phyloP scores from a whole-genome alignment of 1,140 invertebrate genomes.

The Cataglyphis hispanica region DNA sequence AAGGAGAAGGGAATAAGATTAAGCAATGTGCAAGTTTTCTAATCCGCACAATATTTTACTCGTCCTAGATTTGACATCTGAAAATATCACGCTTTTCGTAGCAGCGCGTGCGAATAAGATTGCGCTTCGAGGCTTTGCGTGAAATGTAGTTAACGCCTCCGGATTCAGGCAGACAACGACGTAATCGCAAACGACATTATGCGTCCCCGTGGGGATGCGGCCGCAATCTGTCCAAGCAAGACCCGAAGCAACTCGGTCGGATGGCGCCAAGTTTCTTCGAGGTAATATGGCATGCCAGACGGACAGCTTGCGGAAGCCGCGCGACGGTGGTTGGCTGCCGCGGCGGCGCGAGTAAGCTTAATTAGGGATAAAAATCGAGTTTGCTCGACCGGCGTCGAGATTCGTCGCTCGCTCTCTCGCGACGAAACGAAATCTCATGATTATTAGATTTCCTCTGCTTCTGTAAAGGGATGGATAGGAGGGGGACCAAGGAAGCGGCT shows the following conservation, averaged over 20 bases:
- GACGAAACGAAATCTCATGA: conserved; percentile 73
- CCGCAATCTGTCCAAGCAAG: conserved; percentile 43
- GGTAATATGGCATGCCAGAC: conserved; percentile 38
- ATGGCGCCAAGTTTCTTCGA: conserved; percentile 26
- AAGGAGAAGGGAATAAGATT: too few species aligned
- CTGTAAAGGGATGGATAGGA: neutral
- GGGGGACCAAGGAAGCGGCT: neutral
- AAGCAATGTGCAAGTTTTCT: too few species aligned
- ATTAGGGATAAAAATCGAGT: conserved; percentile 76
- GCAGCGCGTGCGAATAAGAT: too few species aligned
- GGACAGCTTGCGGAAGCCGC: conserved; percentile 42
- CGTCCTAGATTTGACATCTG: neutral
- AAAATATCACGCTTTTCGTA: neutral
- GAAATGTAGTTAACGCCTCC: conserved; percentile 23
- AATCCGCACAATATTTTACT: too few species aligned
- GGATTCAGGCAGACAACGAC: conserved; percentile 35
- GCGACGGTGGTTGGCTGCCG: neutral
- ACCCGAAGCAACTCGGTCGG: conserved; percentile 39
- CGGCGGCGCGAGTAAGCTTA: conserved; percentile 63
- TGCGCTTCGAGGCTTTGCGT: neutral
- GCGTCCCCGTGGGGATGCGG: conserved; percentile 9
- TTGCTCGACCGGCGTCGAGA: conserved; percentile 72
- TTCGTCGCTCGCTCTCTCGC: conserved; percentile 67
- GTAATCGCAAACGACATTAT: conserved; percentile 48
- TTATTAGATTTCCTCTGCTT: conserved; percentile 73